Evolutionary conservation across 1,140 invertebrate species (phyloP).

Genomic region (Lordiphosa clarofinis): DNA sequence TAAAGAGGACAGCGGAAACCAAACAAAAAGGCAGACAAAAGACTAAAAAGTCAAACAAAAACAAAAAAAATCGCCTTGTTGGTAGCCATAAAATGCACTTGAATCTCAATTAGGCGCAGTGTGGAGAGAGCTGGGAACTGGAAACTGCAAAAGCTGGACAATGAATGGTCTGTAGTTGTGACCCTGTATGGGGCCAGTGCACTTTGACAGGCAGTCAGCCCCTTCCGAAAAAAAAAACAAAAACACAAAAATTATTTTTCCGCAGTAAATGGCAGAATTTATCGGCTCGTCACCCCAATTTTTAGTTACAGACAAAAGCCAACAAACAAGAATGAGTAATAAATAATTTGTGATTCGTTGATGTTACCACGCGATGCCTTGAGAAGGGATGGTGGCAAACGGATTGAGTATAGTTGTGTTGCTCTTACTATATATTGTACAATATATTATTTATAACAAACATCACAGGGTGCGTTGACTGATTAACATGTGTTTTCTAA

Average conservation of each 20-base stretch:
- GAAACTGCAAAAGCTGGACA: conserved; percentile 19
- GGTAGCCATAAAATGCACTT: conserved; percentile 48
- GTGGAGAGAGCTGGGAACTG: conserved; percentile 30
- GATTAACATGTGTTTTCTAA: conserved; percentile 68
- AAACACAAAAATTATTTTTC: conserved; percentile 11
- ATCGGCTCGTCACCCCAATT: conserved; percentile 61
- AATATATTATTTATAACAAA: conserved; percentile 14
- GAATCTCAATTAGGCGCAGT: conserved; percentile 67
- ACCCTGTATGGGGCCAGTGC: conserved; percentile 61
- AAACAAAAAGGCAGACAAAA: conserved; percentile 38
- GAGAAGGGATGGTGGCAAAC: conserved; percentile 5
- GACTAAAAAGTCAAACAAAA: conserved; percentile 34
- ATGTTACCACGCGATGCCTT: conserved; percentile 46
- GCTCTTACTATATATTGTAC: conserved; percentile 18
- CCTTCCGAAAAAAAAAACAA: not conserved
- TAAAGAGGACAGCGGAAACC: conserved; percentile 22
- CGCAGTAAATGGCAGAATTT: conserved; percentile 49
- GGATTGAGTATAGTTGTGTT: conserved; percentile 22
- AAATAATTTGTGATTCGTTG: conserved; percentile 44
- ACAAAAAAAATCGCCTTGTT: not conserved
- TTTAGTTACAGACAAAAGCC: conserved; percentile 45
- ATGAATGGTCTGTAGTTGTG: conserved; percentile 15
- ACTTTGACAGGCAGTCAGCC: conserved; percentile 33
- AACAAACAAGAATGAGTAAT: conserved; percentile 39
- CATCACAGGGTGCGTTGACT: conserved; percentile 35